Conservation (phyloP, 2,113 vertebrate genomes). For the Pheucticus melanocephalus region DNA sequence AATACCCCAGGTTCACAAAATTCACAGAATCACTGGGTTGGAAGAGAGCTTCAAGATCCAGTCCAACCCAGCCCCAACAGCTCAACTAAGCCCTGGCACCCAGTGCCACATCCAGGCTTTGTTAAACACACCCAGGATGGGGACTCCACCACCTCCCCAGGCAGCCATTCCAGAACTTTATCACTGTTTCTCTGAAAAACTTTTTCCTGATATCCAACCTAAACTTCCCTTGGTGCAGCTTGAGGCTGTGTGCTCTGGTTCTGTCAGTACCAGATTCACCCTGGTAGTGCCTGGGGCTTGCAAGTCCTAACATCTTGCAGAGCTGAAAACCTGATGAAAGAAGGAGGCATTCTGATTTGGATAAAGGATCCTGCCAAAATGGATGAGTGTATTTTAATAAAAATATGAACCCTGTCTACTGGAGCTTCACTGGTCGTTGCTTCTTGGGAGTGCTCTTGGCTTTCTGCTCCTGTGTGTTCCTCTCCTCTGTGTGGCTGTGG, state of each 20-base stretch:
- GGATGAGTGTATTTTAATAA: not conserved
- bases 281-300: not conserved
- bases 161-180: not conserved
- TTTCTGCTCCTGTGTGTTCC: not conserved
- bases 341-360: not conserved
- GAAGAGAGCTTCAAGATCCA: not conserved
- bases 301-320: not conserved
- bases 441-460: not conserved
- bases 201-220: not conserved
- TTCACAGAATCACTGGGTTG: not conserved
- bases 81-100: not conserved
- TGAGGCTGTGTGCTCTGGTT: not conserved
- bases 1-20: not conserved
- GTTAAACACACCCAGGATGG: not conserved
- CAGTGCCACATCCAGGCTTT: not conserved
- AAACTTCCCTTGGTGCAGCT: accelerated
- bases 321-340: not conserved
- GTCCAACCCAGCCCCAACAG: not conserved
- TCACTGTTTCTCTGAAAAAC: not conserved
- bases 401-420: not conserved
- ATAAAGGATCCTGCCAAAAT: not conserved
- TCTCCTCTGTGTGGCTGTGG: not conserved
- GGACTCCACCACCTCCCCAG: not conserved
- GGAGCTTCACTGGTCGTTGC: not conserved
- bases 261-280: not conserved